phyloP scores from a whole-genome alignment of 2,113 vertebrate genomes.

The Corynorhinus townsendii region DNA sequence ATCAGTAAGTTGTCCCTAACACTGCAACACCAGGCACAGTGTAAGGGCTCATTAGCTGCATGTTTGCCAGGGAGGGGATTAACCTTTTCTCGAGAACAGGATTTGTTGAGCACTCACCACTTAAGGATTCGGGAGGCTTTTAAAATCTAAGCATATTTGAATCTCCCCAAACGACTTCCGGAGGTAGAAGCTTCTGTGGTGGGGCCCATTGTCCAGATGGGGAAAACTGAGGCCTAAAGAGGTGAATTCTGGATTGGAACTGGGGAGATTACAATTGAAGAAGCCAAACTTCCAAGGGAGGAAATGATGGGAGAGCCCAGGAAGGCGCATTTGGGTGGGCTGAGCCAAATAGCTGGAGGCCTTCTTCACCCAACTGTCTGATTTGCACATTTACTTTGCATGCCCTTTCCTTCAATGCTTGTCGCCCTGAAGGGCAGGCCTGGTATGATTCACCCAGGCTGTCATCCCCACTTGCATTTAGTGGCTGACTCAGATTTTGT shows the following conservation, averaged over 20 bases:
- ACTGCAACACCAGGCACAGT: neutral
- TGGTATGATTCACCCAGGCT: neutral
- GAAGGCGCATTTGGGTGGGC: accelerated
- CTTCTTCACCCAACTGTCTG: neutral
- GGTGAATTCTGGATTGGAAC: neutral
- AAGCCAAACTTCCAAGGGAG: neutral
- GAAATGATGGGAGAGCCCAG: neutral
- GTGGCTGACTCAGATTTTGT: neutral
- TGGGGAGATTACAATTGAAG: no score
- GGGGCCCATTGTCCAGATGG: neutral
- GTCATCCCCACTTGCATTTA: neutral
- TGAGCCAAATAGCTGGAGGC: neutral
- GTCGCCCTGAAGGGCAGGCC: neutral
- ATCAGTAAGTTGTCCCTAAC: accelerated
- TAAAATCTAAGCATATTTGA: neutral
- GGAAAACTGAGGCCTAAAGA: neutral
- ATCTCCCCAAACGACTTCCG: neutral
- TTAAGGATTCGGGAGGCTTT: neutral
- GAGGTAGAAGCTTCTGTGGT: neutral
- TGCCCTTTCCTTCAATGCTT: neutral
- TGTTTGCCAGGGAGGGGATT: neutral
- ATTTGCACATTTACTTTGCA: neutral
- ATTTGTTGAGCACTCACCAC: neutral
- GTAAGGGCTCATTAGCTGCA: no score
- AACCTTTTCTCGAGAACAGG: neutral